Conservation (phyloP, 2,113 vertebrate genomes). For the Xiphophorus maculatus region DNA sequence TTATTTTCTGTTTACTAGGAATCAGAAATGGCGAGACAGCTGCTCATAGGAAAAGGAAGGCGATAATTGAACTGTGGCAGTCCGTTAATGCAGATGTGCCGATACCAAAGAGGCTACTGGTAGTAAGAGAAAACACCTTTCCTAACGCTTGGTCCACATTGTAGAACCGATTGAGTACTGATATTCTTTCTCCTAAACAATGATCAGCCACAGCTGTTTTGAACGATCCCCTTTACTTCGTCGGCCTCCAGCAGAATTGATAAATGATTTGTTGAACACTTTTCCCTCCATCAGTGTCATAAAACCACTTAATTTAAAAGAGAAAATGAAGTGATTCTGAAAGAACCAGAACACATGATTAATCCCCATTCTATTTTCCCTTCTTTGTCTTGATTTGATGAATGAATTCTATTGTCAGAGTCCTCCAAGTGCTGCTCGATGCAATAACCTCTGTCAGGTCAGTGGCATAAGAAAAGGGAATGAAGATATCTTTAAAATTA, state of each 20-base stretch:
- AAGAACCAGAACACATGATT: conserved; percentile 29
- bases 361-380: conserved; percentile 54
- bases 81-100: conserved; percentile 79
- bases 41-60: conserved; percentile 68
- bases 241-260: conserved; percentile 1
- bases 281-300: conserved; percentile 9
- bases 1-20: conserved; percentile 36
- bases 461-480: conserved; percentile 37
- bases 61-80: conserved; percentile 59
- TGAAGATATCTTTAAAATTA: conserved; percentile 16
- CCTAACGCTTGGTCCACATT: conserved; percentile 42
- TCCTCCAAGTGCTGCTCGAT: conserved; percentile 19
- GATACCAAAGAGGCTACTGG: conserved; percentile 91
- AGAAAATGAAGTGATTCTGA: conserved; percentile 37
- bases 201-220: conserved; percentile 11
- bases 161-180: conserved; percentile 22
- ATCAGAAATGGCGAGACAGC: conserved; percentile 39
- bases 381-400: conserved; percentile 66
- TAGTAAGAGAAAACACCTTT: conserved; percentile 54
- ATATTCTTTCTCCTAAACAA: conserved; percentile 1
- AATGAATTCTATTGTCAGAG: conserved; percentile 51
- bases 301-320: conserved; percentile 1
- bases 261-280: neutral
- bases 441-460: conserved; percentile 25
- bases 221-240: conserved; percentile 6